Base-by-base conservation (phyloP, 2,113 vertebrate genomes). In the Irena cyanogastra region DNA sequence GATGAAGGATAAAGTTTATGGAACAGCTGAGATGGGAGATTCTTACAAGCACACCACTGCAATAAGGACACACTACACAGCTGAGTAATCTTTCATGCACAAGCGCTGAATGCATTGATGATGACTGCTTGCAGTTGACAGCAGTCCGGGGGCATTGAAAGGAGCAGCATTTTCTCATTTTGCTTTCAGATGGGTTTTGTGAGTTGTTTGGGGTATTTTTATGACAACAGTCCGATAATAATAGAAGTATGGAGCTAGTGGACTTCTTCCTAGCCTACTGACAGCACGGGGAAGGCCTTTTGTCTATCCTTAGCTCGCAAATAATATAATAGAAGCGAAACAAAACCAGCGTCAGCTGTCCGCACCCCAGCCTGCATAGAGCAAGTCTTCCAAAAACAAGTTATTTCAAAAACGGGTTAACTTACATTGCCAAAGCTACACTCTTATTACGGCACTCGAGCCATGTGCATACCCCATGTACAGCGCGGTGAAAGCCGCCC, bases 341-440 rank as follows among this genome's bases (percentile, higher is more conserved):
- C 20, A 33, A 71, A 56, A 26, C 8, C 1, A 28, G 4, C 7
- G 4, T 0, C 5, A 16, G 8, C 60, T 9, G 35, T 42, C 63
- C 11, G 6, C 23, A 42, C 16, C 23, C 33, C 23, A 20, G 30
- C 28, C 60, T 8, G 35, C 33, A 3, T 0, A 10, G 4, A 33
- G 9, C 7, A 2, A 0, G 7, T 12, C 16, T 13, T 20, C 28
- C 23, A 39, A 68, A 85, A 12, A 1, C 2, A 11, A n/a, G 26
- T 3, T 30, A 6, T 12, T 54, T 56, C 12, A 3, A 8, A 54
- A 20, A 1, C 5, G 28, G 30, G 7, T 30, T 37, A 42, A 50
- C 12, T 39, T 0, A 21, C 33, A 1, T 0, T 0, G 45, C 27
- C 37, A 28, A 30, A 87, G 8, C 71, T 16, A 30, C 17, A 0